These are phyloP conservation scores for Progne subis DNA, from an alignment of 2,113 vertebrate genomes.

Conservation along the genomic window DNA sequence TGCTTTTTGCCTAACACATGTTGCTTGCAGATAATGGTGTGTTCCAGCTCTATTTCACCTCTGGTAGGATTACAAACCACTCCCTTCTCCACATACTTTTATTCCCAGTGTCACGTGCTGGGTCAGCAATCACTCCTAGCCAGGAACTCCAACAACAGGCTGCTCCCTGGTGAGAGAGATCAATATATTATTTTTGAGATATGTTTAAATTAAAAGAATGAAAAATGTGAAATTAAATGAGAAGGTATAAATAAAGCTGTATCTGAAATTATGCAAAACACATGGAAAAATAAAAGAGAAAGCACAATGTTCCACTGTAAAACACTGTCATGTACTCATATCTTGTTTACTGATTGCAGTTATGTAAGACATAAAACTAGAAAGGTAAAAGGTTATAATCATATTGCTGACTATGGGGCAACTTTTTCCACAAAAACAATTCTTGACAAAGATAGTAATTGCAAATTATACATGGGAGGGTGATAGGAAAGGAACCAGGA, in stretches of 20 bases:
- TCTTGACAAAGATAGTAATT: neutral
- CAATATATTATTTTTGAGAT: neutral
- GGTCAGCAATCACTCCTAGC: neutral
- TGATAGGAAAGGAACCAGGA: neutral
- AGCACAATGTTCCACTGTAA: neutral
- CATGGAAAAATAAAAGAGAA: neutral
- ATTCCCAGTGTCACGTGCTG: neutral
- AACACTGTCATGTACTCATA: fast-evolving
- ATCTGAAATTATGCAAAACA: neutral
- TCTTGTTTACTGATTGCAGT: neutral
- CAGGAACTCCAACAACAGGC: neutral
- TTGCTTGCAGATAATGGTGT: neutral
- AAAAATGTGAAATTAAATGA: neutral
- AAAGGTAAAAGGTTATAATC: neutral
- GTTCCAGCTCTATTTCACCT: neutral
- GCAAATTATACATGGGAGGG: neutral
- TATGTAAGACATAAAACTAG: neutral
- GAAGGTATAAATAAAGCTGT: neutral
- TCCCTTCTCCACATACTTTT: neutral
- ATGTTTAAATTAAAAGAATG: neutral
- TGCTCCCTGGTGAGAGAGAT: neutral
- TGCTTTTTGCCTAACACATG: neutral
- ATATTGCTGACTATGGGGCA: neutral
- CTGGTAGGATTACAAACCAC: neutral
- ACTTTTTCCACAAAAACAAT: neutral